Evolutionary conservation across 2,113 vertebrate genomes (phyloP).

Genomic region (Cyphomyrus discorhynchus): DNA sequence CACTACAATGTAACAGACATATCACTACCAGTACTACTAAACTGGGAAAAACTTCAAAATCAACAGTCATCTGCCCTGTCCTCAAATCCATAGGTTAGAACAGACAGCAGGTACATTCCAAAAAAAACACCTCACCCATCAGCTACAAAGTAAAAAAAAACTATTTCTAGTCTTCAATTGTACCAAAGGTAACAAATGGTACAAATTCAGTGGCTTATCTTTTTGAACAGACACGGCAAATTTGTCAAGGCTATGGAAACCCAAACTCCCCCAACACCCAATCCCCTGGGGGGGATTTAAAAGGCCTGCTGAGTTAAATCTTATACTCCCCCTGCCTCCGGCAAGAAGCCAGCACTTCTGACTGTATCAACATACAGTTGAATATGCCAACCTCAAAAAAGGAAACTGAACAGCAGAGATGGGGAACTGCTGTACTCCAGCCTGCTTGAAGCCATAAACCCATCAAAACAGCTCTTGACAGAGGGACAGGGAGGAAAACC

Average conservation of each 20-base stretch:
- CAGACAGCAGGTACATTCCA: neutral
- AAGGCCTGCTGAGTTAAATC: neutral
- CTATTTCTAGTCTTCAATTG: neutral
- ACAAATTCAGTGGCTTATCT: neutral
- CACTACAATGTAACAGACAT: neutral
- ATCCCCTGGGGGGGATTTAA: neutral
- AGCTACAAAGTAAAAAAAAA: neutral
- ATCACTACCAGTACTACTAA: neutral
- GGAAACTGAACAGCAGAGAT: neutral
- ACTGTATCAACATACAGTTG: neutral
- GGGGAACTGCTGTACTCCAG: slow-evolving; percentile 20
- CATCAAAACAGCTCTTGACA: slow-evolving; percentile 23
- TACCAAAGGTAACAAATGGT: neutral
- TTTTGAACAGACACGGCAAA: neutral
- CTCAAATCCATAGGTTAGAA: neutral
- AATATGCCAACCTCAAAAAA: slow-evolving; percentile 9
- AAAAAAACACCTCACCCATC: neutral
- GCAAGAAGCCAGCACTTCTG: neutral
- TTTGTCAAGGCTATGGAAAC: neutral
- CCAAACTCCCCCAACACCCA: neutral
- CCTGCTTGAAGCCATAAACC: neutral
- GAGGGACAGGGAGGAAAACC: slow-evolving; percentile 10
- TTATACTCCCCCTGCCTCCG: neutral
- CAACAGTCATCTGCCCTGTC: neutral
- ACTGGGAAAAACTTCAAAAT: neutral